A percentile compares a stretch with the other conserved stretches of the same genome.
These are phyloP conservation scores for Drosophila equinoxialis DNA, from an alignment of 1,140 invertebrate species.

Conservation along the genomic window DNA sequence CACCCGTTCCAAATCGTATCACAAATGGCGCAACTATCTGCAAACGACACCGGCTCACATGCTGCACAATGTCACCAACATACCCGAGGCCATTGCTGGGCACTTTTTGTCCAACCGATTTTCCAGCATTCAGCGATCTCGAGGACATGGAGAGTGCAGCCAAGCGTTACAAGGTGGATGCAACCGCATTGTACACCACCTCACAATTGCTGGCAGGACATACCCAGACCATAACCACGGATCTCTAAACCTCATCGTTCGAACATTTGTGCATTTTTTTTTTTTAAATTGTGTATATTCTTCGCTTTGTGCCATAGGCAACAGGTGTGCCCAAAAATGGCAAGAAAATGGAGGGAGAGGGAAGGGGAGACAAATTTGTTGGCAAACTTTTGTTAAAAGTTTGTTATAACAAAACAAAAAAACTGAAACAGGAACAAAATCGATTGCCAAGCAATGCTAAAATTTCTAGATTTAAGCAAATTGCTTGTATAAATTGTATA, in stretches of 20 bases:
- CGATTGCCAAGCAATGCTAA: slow-evolving; percentile 29
- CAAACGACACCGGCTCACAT: slow-evolving; percentile 69
- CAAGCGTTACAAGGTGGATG: slow-evolving; percentile 68
- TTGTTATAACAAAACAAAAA: slow-evolving; percentile 16
- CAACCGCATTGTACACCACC: slow-evolving; percentile 14
- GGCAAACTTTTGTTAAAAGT: slow-evolving; percentile 15
- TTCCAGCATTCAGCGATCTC: slow-evolving; percentile 70
- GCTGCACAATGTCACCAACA: slow-evolving; percentile 72
- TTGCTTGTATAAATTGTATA: slow-evolving; percentile 8
- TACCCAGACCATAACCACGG: slow-evolving; percentile 67
- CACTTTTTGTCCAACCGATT: slow-evolving; percentile 71
- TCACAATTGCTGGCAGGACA: slow-evolving; percentile 47
- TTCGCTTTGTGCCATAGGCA: slow-evolving; percentile 18
- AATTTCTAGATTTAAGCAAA: slow-evolving; percentile 11
- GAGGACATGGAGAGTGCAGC: slow-evolving; percentile 75
- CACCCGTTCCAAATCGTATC: slow-evolving; percentile 47
- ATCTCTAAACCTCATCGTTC: slow-evolving; percentile 34
- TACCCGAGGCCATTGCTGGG: slow-evolving; percentile 77
- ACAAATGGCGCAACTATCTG: slow-evolving; percentile 74
- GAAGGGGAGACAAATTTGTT: neutral
- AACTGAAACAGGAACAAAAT: neutral
- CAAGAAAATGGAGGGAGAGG: neutral
- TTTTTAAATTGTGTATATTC: too few species aligned
- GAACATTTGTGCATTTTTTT: neutral
- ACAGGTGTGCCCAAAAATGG: slow-evolving; percentile 24